Base-by-base conservation (phyloP, 2,888 invertebrate species). In the Oscheius onirici region DNA sequence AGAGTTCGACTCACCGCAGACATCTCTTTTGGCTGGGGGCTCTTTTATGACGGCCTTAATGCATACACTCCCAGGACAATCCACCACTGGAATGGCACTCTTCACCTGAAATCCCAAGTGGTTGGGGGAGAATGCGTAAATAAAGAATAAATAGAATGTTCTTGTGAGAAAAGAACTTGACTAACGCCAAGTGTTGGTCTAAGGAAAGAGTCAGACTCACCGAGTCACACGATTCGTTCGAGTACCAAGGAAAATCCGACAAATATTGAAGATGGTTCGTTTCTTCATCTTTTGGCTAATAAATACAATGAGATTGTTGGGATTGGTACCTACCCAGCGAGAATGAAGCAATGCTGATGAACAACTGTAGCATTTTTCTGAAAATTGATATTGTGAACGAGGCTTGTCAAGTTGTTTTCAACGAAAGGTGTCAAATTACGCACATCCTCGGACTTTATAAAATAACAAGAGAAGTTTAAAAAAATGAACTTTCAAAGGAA, bases 1-100 rank as follows among this genome's bases (percentile, higher is more conserved):
- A 17, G 13, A 22, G 52, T 3, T 54, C 13, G 13, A 74, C 76
- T 76, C 20, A 84, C 84, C 80, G 70, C 84, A 84, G 44, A 81
- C 81, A 20, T 80, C 77, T 43, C 84, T 63, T 49, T 77, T 81
- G n/a, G 81, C 80, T 6, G 80, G 80, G 8, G 83, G 76, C 46
- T 83, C 77, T 46, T 83, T 78, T 68, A 84, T 81, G 17, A 84
- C 82, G 1, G 82, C 79, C 69, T 84, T 84, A 55, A 84, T 81
- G 65, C 84, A 84, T 8, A 82, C 79, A 51, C 79, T 79, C 28
- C 78, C 72, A 8, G 75, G 73, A 58, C 84, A 84, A 11, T 81
- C 78, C 0, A 84, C 84, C 2, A 84, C 83, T 0, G 80, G 80
- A 46, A 82, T 73, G 41, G 70, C 28, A 20, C 74, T 72, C 17